These are phyloP conservation scores for Triplophysa bombifrons DNA, from an alignment of 2,797 vertebrate genomes.

Conservation along the genomic window DNA sequence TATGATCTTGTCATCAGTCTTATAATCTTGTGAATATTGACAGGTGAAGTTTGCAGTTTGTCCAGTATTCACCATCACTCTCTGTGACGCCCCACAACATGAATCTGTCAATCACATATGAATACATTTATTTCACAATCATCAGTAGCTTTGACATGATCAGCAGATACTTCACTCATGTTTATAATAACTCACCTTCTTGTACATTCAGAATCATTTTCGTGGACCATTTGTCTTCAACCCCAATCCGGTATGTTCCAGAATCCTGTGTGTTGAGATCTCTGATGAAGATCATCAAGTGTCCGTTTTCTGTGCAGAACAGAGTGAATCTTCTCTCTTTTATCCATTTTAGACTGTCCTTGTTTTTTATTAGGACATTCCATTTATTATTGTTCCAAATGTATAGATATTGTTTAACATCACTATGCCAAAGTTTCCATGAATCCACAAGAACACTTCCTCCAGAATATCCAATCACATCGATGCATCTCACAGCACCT, in stretches of 20 bases:
- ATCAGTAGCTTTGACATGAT: background rate
- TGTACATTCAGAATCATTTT: background rate
- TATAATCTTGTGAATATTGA: slow-evolving; percentile 9
- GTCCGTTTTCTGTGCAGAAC: background rate
- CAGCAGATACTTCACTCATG: background rate
- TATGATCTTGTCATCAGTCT: background rate
- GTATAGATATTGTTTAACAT: background rate
- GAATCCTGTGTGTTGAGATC: background rate
- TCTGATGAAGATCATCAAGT: background rate
- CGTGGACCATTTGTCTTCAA: rapidly evolving
- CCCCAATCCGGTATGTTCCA: background rate
- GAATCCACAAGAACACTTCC: background rate
- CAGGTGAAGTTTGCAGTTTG: background rate
- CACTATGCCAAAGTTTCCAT: background rate
- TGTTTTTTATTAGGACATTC: background rate
- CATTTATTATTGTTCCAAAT: no score
- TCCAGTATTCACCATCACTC: background rate
- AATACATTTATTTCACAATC: background rate
- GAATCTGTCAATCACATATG: slow-evolving; percentile 2
- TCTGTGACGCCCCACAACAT: background rate
- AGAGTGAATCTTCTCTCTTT: background rate
- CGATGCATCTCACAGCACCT: background rate
- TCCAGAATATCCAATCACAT: slow-evolving; percentile 11
- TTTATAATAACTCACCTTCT: background rate
- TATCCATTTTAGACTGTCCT: background rate